Evolutionary conservation across 2,797 vertebrate species (phyloP).

Genomic region (Lacerta bilineata): DNA sequence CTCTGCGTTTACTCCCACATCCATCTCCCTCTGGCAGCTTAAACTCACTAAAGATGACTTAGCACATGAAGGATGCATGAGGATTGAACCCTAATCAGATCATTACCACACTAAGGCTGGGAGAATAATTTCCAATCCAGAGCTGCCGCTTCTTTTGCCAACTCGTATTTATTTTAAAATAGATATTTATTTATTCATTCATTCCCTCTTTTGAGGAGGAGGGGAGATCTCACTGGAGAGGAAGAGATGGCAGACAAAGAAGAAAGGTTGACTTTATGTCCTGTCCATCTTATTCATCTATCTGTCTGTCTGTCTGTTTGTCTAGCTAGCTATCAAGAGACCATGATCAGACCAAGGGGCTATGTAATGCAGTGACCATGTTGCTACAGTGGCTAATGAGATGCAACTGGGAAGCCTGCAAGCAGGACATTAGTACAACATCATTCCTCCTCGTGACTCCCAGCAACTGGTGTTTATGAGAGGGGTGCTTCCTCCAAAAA

Average conservation of each 20-base stretch:
- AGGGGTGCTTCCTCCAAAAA: too few relatives aligned
- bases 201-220: not conserved
- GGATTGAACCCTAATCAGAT: conserved; percentile 68
- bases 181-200: conserved; percentile 51
- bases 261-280: too few relatives aligned
- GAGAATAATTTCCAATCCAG: conserved; percentile 35
- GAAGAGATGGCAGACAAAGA: not conserved
- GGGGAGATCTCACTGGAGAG: conserved; percentile 7
- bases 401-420: too few relatives aligned
- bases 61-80: conserved; percentile 48
- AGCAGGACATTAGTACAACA: too few relatives aligned
- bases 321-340: not conserved
- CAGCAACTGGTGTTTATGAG: too few relatives aligned
- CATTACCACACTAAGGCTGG: conserved; percentile 55
- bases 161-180: conserved; percentile 38
- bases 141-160: conserved; percentile 49
- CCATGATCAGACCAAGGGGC: too few relatives aligned
- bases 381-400: not conserved
- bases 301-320: not conserved
- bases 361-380: too few relatives aligned
- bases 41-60: conserved; percentile 60
- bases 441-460: too few relatives aligned
- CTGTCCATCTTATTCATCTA: too few relatives aligned
- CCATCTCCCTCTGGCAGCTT: conserved; percentile 8
- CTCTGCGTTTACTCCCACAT: not conserved